Base-by-base conservation (phyloP, 2,797 vertebrate species). In the Uromys caudimaculatus region DNA sequence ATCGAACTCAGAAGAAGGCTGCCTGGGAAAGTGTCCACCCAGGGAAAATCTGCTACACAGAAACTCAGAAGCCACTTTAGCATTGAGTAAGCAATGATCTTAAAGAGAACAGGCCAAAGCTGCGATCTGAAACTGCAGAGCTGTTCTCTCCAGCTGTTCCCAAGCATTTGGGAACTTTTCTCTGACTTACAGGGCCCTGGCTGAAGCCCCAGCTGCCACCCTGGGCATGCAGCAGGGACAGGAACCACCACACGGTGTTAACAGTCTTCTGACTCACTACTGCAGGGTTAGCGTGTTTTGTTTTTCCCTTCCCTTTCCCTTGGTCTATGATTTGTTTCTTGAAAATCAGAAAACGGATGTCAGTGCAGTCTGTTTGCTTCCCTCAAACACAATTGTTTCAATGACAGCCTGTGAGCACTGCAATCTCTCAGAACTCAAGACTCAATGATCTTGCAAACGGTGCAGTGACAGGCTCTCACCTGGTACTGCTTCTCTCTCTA, bases 391-490 rank as follows among this genome's bases (percentile, higher is more conserved):
- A 35, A 85, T 9, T 75, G 91, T 92, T 97, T 56, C 29, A 79
- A 94, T 91, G 97, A 97, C 60, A 94, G 90, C 86, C 92, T 50
- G 76, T 0, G 2, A 97, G 90, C 6, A 75, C 94, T 56, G 90
- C 82, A 87, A 29, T 96, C 97, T 93, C 97, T 82, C 85, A 50
- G 93, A 73, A 69, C 95, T 21, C 83, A 94, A 95, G 97, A 75
- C 4, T 96, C 93, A 93, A 89, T 77, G 92, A 97, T 19, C 35
- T 21, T 0, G 58, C 90, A 62, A 77, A 91, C 0, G 32, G 27
- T 19, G 1, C 73, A 62, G 41, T 35, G 41, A 77, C 44, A 89
- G 95, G 76, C 54, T 50, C 54, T 94, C 21, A 77, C 89, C 87
- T 4, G 1, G 78, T 73, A 92, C 88, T 6, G 13, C 67, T 77